Percentiles rank a stretch among this genome's conserved stretches.
Conservation (phyloP, 2,113 vertebrate species). For the Protobothrops mucrosquamatus region DNA sequence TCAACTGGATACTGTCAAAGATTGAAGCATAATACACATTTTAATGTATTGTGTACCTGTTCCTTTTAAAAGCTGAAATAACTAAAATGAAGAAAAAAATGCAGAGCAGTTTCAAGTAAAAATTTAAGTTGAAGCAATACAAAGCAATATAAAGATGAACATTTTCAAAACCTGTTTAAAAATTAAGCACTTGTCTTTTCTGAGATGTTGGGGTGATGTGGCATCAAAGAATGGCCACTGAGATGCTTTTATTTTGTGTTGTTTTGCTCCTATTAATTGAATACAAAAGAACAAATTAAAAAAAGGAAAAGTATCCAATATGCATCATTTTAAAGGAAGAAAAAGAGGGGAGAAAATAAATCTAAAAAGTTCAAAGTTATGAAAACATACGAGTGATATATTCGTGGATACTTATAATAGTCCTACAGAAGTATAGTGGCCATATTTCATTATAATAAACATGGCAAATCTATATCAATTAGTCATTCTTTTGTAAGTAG, state of each 20-base stretch:
- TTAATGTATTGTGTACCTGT: background rate
- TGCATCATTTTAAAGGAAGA: background rate
- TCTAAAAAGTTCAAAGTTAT: background rate
- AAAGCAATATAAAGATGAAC: background rate
- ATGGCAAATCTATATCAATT: background rate
- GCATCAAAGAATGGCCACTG: background rate
- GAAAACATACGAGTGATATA: background rate
- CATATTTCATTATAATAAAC: background rate
- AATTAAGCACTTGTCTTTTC: background rate
- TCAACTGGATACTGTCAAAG: background rate
- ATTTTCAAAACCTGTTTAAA: background rate
- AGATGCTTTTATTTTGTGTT: background rate
- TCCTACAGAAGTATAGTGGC: background rate
- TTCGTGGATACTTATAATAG: background rate
- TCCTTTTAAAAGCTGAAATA: background rate
- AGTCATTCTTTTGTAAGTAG: background rate
- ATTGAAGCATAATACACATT: background rate
- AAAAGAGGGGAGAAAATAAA: background rate
- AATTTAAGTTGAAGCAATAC: background rate
- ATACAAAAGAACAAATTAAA: background rate
- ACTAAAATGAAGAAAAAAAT: background rate
- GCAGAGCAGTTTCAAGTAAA: background rate
- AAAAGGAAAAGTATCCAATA: background rate
- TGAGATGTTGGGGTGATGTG: background rate
- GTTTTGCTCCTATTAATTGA: background rate